phyloP scores from a whole-genome alignment of 2,113 vertebrate species.

The Sinocyclocheilus rhinocerous region DNA sequence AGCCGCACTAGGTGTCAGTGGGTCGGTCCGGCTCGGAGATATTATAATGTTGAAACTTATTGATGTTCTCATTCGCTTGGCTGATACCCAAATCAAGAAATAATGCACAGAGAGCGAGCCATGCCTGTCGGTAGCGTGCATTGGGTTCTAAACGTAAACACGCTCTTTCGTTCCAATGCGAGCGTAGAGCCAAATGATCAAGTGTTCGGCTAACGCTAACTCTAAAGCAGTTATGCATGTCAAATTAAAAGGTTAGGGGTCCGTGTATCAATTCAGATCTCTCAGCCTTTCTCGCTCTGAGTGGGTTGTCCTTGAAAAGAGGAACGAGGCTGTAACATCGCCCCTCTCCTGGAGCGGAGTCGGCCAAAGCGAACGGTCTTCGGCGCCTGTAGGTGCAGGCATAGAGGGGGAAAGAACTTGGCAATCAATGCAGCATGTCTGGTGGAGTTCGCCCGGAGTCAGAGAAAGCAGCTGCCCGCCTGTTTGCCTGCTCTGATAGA shows the following conservation, averaged over 20 bases:
- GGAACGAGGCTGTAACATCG: slow-evolving; percentile 48
- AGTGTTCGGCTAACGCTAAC: slow-evolving; percentile 36
- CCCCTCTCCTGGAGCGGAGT: slow-evolving; percentile 69
- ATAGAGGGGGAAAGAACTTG: slow-evolving; percentile 56
- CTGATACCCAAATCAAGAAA: slow-evolving; percentile 36
- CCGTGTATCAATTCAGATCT: slow-evolving; percentile 5
- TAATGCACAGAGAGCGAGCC: slow-evolving; percentile 22
- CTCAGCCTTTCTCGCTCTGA: slow-evolving; percentile 30
- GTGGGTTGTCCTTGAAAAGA: slow-evolving; percentile 46
- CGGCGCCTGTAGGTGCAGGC: slow-evolving; percentile 69
- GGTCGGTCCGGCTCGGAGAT: slow-evolving; percentile 49
- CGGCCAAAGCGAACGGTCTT: slow-evolving; percentile 58
- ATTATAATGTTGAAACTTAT: slow-evolving; percentile 35
- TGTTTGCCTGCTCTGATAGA: slow-evolving; percentile 72
- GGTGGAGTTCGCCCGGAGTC: slow-evolving; percentile 77
- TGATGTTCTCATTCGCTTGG: slow-evolving; percentile 54
- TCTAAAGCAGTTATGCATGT: slow-evolving; percentile 43
- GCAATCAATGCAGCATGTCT: slow-evolving; percentile 76
- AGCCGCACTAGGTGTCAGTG: slow-evolving; percentile 48
- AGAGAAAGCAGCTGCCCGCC: slow-evolving; percentile 68
- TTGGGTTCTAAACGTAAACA: slow-evolving; percentile 8
- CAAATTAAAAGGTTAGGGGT: slow-evolving; percentile 55
- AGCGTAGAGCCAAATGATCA: slow-evolving; percentile 25
- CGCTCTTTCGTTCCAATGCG: background rate
- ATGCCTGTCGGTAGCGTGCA: slow-evolving; percentile 19